Evolutionary conservation across 1,140 invertebrate species (phyloP), one percentile per base, ranked within the genome.

Genomic region (Neodiprion virginianus): DNA sequence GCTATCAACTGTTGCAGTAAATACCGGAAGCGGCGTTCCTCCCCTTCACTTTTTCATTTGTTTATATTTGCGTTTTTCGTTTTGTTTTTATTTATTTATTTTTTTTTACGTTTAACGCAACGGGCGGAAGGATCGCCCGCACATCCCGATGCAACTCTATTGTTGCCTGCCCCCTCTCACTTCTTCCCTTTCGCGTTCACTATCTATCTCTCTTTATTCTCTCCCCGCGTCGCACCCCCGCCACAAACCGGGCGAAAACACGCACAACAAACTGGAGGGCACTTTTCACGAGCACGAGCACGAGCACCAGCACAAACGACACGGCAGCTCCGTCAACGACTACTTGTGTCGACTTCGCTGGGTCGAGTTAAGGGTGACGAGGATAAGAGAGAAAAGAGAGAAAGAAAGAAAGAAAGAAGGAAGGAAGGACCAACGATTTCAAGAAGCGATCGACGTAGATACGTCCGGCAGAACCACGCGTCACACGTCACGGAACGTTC

Each of bases 101-200:
- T 21, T 21, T 21, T 7, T 17, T 17, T 17, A 61, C 8, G 4
- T 5, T 61, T 61, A 61, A 61, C 53, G 53, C 11, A 61, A 61
- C 76, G 75, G 72, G 67, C 74, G 77, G 76, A 76, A 74, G 75
- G 76, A 78, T 79, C 75, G 74, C 65, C 73, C 78, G 76, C 76
- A 79, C 77, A 77, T 77, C 76, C 76, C 74, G 53, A 61, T 61
- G 76, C 77, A 74, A 67, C 70, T 61, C 53, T 71, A 21, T 66
- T 66, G 66, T 47, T 67, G 71, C 49, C 74, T 68, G 47, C 67
- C 48, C 28, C 70, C 66, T 71, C 69, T 23, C 40, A 40, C 53
- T 66, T 72, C 73, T 69, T 40, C 47, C 48, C 47, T 74, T 47
- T 14, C 68, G 67, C 71, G 72, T 69, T 77, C 49, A 11, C 47